Conservation (phyloP, 2,113 vertebrate species). For the Sturnira hondurensis region DNA sequence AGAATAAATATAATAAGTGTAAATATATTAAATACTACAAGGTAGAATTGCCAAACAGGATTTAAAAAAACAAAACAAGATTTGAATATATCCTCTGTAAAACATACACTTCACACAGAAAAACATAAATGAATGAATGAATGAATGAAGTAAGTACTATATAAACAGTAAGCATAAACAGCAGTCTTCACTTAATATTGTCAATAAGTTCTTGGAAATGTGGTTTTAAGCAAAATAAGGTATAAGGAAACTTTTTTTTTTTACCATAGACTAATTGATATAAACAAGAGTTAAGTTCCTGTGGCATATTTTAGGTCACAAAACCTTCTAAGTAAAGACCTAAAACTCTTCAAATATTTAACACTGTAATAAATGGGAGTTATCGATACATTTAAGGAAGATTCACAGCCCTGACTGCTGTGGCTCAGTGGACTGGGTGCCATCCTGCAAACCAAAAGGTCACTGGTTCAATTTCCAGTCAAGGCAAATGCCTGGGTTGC, state of each 20-base stretch:
- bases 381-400: not conserved
- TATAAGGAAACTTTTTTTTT: not conserved
- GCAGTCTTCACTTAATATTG: not conserved
- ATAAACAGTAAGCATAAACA: not conserved
- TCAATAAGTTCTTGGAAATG: not conserved
- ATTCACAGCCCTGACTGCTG: too few relatives aligned
- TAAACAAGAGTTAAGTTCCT: not conserved
- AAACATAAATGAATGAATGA: not conserved
- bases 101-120: not conserved
- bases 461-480: too few relatives aligned
- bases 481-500: too few relatives aligned
- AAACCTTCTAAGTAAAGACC: not conserved
- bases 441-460: too few relatives aligned
- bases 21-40: not conserved
- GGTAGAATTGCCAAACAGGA: not conserved
- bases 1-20: not conserved
- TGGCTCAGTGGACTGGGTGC: too few relatives aligned
- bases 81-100: not conserved
- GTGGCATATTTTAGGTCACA: not conserved
- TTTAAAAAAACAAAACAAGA: not conserved
- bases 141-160: not conserved
- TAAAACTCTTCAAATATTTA: not conserved
- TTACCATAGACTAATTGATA: not conserved
- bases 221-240: not conserved
- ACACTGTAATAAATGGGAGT: not conserved